Base-by-base conservation (phyloP, 2,797 vertebrate species). In the Enoplosus armatus region DNA sequence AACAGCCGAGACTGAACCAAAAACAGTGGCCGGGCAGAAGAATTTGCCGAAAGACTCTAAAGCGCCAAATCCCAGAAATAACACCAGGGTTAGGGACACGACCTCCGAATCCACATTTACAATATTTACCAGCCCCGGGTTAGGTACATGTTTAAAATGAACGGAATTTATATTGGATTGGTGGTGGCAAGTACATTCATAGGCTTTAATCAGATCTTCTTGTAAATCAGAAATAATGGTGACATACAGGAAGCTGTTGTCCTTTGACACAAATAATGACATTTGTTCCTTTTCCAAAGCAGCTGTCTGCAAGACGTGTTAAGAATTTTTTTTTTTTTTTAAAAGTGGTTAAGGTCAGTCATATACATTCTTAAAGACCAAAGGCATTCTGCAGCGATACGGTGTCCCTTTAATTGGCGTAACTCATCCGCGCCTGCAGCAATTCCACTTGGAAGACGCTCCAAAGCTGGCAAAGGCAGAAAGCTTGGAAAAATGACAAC, bases 401-500 rank as follows among this genome's bases (percentile, higher is more conserved):
- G 27, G 10, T 12, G 22, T 47, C 4, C 14, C 29, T 69, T 33
- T 71, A 39, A 51, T 8, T 9, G 18, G 27, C 41, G 39, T 11
- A 18, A 64, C 48, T 39, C 31, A 75, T 63, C 7, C n/a, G n/a
- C 5, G 29, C 15, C 11, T 45, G 18, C 33, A 50, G 33, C 26
- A 37, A 1, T 41, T 62, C 56, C 1, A 59, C 41, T n/a, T 62
- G n/a, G 61, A 35, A 76, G 6, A 74, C 15, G 8, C 35, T 41
- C 22, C 2, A n/a, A 53, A 75, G 37, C 51, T 62, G 59, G 39
- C 64, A 62, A 81, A 75, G 35, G 24, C 41, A 71, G 15, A 69
- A 33, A 51, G 35, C 56, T 41, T 55, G n/a, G 58, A 60, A 63
- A 73, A 66, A 63, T 60, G 72, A 79, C 50, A 84, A 58, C 35